Percentiles rank a stretch among this genome's conserved stretches.
phyloP scores from a whole-genome alignment of 2,797 vertebrate species.

The Hydrocynus forskahlii region DNA sequence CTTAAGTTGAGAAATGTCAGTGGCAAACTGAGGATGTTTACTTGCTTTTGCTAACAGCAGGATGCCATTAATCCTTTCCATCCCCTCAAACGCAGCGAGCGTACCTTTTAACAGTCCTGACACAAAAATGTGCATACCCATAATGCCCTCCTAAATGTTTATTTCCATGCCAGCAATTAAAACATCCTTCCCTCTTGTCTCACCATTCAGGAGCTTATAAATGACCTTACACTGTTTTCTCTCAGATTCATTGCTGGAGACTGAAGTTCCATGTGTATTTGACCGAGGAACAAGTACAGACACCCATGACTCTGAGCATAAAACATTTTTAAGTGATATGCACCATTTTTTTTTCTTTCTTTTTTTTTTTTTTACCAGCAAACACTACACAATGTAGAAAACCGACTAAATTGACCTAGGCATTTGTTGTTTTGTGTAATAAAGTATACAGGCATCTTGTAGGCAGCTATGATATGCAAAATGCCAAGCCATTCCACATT shows the following conservation, averaged over 20 bases:
- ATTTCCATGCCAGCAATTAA: constrained; percentile 47
- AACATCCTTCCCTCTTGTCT: constrained; percentile 17
- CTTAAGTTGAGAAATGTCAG: constrained; percentile 32
- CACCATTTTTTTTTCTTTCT: too few relatives aligned
- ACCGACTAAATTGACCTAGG: neutral
- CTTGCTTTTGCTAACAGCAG: constrained; percentile 27
- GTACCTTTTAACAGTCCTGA: constrained; percentile 53
- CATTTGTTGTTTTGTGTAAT: neutral
- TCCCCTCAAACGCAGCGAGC: constrained; percentile 36
- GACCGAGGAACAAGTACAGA: neutral
- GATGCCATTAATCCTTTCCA: constrained; percentile 27
- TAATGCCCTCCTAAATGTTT: constrained; percentile 56
- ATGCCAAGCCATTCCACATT: neutral
- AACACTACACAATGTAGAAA: neutral
- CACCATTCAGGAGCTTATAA: constrained; percentile 37
- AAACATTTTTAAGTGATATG: neutral
- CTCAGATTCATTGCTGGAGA: constrained; percentile 22
- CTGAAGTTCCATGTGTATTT: neutral
- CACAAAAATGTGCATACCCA: constrained; percentile 31
- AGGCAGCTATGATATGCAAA: neutral
- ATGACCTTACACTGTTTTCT: constrained; percentile 26
- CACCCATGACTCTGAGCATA: neutral
- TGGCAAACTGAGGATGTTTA: constrained; percentile 40
- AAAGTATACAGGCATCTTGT: neutral
- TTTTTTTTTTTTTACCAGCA: neutral